Conservation (phyloP, 2,888 invertebrate genomes). For the Apodemia mormo region DNA sequence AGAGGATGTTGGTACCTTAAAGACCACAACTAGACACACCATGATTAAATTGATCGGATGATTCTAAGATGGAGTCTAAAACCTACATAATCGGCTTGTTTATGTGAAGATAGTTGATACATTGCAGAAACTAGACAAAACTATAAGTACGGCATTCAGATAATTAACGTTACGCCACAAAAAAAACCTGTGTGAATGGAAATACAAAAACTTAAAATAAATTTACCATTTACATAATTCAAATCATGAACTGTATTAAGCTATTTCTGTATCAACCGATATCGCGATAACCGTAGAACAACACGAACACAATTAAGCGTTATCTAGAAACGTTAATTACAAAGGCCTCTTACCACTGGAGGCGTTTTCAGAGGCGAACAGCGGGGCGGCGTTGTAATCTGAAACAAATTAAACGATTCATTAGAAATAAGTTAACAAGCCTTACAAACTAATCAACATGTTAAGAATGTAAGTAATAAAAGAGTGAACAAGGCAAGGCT, state of each 20-base stretch:
- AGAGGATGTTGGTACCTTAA: too few species aligned
- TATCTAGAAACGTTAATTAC: slow-evolving; percentile 23
- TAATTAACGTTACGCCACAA: too few species aligned
- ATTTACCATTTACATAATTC: not conserved
- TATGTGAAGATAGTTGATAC: too few species aligned
- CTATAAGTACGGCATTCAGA: too few species aligned
- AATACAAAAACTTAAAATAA: not conserved
- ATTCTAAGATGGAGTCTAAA: too few species aligned
- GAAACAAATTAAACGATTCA: slow-evolving; percentile 47
- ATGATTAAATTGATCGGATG: too few species aligned
- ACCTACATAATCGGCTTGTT: too few species aligned
- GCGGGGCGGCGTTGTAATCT: slow-evolving; percentile 82
- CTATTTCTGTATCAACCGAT: not conserved
- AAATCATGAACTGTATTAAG: not conserved
- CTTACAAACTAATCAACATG: slow-evolving; percentile 11
- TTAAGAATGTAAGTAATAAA: too few species aligned
- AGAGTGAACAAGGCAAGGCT: too few species aligned
- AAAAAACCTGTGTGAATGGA: not conserved
- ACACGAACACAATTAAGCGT: slow-evolving; percentile 14
- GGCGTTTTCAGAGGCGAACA: slow-evolving; percentile 81
- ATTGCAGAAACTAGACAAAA: too few species aligned
- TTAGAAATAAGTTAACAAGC: not conserved
- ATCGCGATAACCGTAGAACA: slow-evolving; percentile 1
- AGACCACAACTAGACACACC: too few species aligned
- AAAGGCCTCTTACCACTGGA: slow-evolving; percentile 69